Evolutionary conservation across 2,797 vertebrate genomes (phyloP).

Genomic region (Catostomus latipinnis): DNA sequence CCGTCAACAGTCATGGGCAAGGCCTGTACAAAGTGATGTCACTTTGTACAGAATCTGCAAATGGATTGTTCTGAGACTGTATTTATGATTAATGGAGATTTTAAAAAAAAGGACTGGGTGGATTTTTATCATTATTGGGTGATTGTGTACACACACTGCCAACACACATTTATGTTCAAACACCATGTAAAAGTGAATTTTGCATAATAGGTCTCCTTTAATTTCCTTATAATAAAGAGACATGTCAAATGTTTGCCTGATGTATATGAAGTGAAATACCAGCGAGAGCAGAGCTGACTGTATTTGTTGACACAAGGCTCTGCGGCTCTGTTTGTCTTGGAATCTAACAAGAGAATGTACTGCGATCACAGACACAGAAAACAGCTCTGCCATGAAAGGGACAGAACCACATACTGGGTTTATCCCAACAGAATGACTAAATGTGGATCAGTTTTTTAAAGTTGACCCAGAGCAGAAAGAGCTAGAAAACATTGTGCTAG

Average conservation of each 20-base stretch:
- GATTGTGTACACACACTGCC: too few species aligned
- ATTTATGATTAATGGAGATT: too few species aligned
- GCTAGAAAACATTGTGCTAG: too few species aligned
- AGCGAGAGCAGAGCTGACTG: background rate
- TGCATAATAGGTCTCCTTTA: too few species aligned
- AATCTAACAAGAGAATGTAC: background rate
- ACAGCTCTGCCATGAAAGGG: conserved; percentile 8
- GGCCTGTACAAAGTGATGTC: too few species aligned
- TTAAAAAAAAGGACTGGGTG: too few species aligned
- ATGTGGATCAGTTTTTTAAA: background rate
- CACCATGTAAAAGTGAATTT: too few species aligned
- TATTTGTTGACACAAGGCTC: background rate
- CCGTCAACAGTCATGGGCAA: too few species aligned
- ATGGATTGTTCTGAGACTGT: too few species aligned
- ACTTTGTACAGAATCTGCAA: too few species aligned
- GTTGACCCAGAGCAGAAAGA: background rate
- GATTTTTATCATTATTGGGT: too few species aligned
- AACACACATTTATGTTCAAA: too few species aligned
- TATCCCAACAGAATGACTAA: background rate
- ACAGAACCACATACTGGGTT: background rate
- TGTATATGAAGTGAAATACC: background rate
- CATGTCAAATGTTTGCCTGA: background rate
- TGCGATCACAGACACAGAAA: conserved; percentile 9
- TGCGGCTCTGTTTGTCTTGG: conserved; percentile 18
- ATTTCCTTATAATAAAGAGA: background rate